Percentiles rank a stretch among this genome's conserved stretches.
phyloP scores from a whole-genome alignment of 1,140 invertebrate species.

The Heliconius himera region DNA sequence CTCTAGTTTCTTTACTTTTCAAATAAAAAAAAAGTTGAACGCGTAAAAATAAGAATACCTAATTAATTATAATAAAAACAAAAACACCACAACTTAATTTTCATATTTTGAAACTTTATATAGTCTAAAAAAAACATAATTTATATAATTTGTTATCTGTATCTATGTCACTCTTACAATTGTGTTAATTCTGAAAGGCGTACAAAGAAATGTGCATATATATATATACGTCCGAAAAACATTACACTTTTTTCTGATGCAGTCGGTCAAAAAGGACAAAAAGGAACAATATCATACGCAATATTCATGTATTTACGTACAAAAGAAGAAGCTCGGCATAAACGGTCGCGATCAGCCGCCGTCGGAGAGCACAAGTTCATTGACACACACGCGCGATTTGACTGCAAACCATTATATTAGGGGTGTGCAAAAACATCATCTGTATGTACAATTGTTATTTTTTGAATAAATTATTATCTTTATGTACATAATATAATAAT shows the following conservation, averaged over 20 bases:
- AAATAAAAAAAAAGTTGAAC: too few species aligned
- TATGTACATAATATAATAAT: background rate
- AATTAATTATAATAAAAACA: too few species aligned
- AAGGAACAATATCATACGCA: background rate
- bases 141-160: too few species aligned
- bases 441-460: background rate
- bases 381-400: conserved; percentile 52
- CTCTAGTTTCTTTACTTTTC: too few species aligned
- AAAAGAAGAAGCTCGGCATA: background rate
- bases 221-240: too few species aligned
- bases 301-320: background rate
- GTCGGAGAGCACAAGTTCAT: conserved; percentile 46
- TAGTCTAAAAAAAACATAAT: too few species aligned
- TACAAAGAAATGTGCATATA: background rate
- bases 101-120: too few species aligned
- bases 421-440: background rate
- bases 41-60: too few species aligned
- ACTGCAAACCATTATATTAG: conserved; percentile 42
- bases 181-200: background rate
- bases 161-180: too few species aligned
- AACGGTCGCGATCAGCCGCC: conserved; percentile 19
- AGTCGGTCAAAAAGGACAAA: background rate
- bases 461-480: background rate
- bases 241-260: background rate
- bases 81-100: too few species aligned